A percentile compares a stretch with the other conserved stretches of the same genome.
Conservation (phyloP, 2,797 vertebrate genomes). For the Muscicapa comitata region DNA sequence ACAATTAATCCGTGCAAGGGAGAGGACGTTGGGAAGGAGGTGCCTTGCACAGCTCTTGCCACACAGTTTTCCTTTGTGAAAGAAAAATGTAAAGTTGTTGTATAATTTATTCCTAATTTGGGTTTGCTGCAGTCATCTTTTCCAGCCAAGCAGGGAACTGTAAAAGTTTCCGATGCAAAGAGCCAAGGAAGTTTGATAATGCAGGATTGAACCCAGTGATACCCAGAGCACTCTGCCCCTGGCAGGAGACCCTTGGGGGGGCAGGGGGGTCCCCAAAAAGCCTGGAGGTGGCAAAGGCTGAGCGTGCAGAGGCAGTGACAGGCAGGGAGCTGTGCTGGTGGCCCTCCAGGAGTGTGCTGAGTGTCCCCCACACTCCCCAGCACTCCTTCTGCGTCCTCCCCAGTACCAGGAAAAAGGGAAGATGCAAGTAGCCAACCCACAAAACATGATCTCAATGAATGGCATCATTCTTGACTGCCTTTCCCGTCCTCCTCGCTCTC, state of each 20-base stretch:
- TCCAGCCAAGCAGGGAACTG: slow-evolving; percentile 45
- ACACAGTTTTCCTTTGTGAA: slow-evolving; percentile 41
- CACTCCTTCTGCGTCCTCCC: not conserved
- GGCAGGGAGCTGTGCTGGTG: not conserved
- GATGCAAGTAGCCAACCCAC: not conserved
- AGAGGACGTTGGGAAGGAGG: not conserved
- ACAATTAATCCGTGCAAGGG: not conserved
- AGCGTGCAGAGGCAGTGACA: fast-evolving
- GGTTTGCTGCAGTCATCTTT: slow-evolving; percentile 65
- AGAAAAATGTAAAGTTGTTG: slow-evolving; percentile 62
- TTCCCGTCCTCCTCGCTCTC: not conserved
- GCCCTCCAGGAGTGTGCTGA: not conserved
- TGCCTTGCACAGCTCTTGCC: slow-evolving; percentile 24
- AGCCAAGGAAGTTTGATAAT: slow-evolving; percentile 54
- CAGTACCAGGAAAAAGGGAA: not conserved
- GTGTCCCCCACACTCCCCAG: not conserved
- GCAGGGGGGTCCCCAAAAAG: not conserved
- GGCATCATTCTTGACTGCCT: not conserved
- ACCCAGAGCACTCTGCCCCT: not conserved
- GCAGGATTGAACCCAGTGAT: not conserved
- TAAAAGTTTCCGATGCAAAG: slow-evolving; percentile 55
- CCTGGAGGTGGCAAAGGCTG: not conserved
- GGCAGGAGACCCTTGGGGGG: fast-evolving
- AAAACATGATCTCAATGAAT: not conserved
- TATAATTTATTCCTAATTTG: slow-evolving; percentile 70